Percentiles rank a stretch among this genome's conserved stretches.
These are phyloP conservation scores for Otis tarda DNA, from an alignment of 2,113 vertebrate genomes.

Conservation along the genomic window DNA sequence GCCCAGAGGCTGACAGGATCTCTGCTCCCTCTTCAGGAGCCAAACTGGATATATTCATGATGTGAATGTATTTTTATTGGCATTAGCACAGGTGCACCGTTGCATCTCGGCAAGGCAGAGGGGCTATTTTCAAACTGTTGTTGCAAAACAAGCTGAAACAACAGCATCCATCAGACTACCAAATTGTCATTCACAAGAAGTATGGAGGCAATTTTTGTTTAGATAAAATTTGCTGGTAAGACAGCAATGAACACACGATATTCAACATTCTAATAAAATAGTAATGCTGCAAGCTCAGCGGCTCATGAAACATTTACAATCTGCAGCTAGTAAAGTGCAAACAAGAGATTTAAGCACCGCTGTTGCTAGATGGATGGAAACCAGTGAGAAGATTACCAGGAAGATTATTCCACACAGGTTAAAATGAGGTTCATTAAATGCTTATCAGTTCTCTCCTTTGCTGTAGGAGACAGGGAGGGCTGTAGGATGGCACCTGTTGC, in stretches of 20 bases:
- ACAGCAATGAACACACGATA: slow-evolving; percentile 68
- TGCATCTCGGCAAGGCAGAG: neutral
- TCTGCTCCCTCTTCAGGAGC: neutral
- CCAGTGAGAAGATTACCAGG: slow-evolving; percentile 52
- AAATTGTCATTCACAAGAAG: slow-evolving; percentile 61
- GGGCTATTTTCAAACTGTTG: slow-evolving; percentile 44
- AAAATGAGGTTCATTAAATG: slow-evolving; percentile 67
- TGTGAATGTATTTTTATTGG: neutral
- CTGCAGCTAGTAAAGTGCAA: slow-evolving; percentile 73
- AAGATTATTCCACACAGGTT: slow-evolving; percentile 71
- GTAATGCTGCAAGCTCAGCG: slow-evolving; percentile 82
- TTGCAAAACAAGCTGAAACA: slow-evolving; percentile 34
- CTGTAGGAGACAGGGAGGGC: neutral
- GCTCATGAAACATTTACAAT: slow-evolving; percentile 82
- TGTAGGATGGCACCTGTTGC: slow-evolving; percentile 53
- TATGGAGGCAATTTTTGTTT: slow-evolving; percentile 58
- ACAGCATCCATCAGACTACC: slow-evolving; percentile 31
- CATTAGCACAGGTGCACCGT: neutral
- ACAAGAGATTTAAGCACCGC: slow-evolving; percentile 74
- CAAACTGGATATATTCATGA: neutral
- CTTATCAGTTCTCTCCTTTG: slow-evolving; percentile 38
- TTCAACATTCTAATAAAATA: slow-evolving; percentile 80
- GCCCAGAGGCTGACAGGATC: neutral
- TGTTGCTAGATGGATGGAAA: slow-evolving; percentile 62
- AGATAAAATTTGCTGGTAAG: slow-evolving; percentile 65